Conservation (phyloP, 2,888 invertebrate genomes). For the Ecdyonurus torrentis region DNA sequence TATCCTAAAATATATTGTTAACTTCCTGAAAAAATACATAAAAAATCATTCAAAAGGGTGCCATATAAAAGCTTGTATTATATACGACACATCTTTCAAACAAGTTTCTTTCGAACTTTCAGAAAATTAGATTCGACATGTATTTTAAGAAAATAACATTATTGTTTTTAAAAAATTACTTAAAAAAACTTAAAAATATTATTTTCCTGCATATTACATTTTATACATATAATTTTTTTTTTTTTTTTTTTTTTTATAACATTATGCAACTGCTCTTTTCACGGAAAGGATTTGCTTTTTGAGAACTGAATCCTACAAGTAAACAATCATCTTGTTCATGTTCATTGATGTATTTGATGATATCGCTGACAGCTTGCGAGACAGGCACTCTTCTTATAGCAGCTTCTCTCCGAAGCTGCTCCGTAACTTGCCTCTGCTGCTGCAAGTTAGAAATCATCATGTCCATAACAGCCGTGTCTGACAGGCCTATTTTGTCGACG, state of each 20-base stretch:
- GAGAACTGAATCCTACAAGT: conserved; percentile 82
- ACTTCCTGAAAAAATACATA: too few species aligned
- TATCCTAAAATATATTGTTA: too few species aligned
- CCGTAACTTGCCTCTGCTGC: conserved; percentile 84
- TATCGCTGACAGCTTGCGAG: conserved; percentile 81
- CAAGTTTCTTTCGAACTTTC: too few species aligned
- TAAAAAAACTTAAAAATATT: too few species aligned
- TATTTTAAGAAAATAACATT: too few species aligned
- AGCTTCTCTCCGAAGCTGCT: conserved; percentile 83
- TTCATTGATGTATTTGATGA: conserved; percentile 77
- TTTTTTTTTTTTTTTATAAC: conserved; percentile 46
- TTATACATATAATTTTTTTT: too few species aligned
- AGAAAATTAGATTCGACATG: too few species aligned
- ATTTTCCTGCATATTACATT: too few species aligned
- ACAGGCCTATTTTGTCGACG: conserved; percentile 59
- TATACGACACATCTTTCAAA: too few species aligned
- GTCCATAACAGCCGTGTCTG: conserved; percentile 78
- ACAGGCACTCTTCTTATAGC: conserved; percentile 71
- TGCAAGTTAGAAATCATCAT: conserved; percentile 88
- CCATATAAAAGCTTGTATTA: too few species aligned
- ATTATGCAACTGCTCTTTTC: conserved; percentile 81
- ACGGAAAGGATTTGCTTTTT: conserved; percentile 89
- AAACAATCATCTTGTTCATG: conserved; percentile 88
- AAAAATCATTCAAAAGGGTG: too few species aligned
- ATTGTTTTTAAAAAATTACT: too few species aligned